Percentiles rank a stretch among this genome's conserved stretches.
Evolutionary conservation across 2,113 vertebrate species (phyloP).

Genomic region (Phoxinus phoxinus): DNA sequence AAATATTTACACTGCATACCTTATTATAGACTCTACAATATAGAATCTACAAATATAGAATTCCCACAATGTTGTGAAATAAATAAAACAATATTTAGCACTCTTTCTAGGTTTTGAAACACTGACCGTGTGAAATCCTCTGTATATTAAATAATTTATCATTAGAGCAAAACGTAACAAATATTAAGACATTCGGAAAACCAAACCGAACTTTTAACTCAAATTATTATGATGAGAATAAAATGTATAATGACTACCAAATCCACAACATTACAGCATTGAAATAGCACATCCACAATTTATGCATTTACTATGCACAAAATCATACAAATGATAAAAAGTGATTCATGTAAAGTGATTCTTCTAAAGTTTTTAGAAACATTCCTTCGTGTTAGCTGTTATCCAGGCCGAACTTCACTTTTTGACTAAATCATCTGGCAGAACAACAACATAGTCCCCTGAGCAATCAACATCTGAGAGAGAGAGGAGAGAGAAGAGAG

Average conservation of each 20-base stretch:
- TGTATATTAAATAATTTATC: neutral
- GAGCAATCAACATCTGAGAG: slow-evolving; percentile 52
- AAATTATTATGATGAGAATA: neutral
- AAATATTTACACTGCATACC: neutral
- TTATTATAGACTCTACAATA: neutral
- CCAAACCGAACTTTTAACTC: neutral
- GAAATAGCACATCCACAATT: neutral
- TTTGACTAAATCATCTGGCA: slow-evolving; percentile 54
- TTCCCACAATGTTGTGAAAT: neutral
- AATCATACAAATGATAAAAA: neutral
- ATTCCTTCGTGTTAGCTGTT: neutral
- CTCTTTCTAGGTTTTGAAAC: neutral
- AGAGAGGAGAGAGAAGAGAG: too few relatives aligned
- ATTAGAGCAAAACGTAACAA: neutral
- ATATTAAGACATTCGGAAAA: neutral
- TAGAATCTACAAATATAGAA: neutral
- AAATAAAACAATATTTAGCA: neutral
- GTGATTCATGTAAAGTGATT: neutral
- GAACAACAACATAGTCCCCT: slow-evolving; percentile 64
- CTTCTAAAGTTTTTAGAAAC: neutral
- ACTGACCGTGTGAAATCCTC: neutral
- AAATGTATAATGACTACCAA: neutral
- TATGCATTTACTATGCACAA: neutral
- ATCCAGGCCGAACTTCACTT: neutral
- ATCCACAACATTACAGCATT: neutral